Percentiles rank a stretch among this genome's conserved stretches.
phyloP scores from a whole-genome alignment of 2,888 invertebrate species.

The Philopedon plagiatum region DNA sequence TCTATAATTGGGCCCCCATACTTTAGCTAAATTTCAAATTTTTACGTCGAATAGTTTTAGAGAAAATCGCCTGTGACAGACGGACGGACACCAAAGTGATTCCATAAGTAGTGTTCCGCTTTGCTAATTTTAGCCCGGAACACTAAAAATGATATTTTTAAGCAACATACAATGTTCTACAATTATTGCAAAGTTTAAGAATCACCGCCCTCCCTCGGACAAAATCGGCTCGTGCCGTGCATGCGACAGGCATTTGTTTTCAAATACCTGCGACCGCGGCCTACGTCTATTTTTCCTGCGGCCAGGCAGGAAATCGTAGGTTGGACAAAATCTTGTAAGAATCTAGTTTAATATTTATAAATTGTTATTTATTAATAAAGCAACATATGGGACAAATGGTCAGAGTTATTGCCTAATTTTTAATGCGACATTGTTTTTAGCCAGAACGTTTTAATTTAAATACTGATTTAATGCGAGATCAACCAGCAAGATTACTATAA shows the following conservation, averaged over 20 bases:
- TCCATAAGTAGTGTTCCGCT: no score
- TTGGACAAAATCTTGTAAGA: constrained; percentile 50
- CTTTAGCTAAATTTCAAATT: no score
- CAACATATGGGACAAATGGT: constrained; percentile 47
- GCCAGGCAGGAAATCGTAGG: constrained; percentile 50
- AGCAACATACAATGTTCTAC: no score
- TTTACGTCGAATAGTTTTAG: no score
- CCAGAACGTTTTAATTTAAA: background rate
- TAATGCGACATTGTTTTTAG: constrained; percentile 21
- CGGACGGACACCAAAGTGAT: no score
- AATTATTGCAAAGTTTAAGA: constrained; percentile 10
- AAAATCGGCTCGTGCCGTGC: constrained; percentile 46
- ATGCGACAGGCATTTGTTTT: constrained; percentile 47
- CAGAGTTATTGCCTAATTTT: constrained; percentile 43
- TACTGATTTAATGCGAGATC: no score
- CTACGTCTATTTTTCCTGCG: constrained; percentile 47
- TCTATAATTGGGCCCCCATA: no score
- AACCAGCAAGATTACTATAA: no score
- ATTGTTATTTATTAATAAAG: constrained; percentile 42
- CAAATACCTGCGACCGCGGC: constrained; percentile 46
- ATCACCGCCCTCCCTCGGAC: constrained; percentile 18
- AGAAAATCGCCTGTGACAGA: no score
- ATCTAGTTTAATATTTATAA: constrained; percentile 51
- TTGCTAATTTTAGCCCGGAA: no score
- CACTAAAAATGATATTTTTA: no score